Percentiles rank a stretch among this genome's conserved stretches.
Conservation (phyloP, 2,888 invertebrate genomes). For the Resseliella maxima region DNA sequence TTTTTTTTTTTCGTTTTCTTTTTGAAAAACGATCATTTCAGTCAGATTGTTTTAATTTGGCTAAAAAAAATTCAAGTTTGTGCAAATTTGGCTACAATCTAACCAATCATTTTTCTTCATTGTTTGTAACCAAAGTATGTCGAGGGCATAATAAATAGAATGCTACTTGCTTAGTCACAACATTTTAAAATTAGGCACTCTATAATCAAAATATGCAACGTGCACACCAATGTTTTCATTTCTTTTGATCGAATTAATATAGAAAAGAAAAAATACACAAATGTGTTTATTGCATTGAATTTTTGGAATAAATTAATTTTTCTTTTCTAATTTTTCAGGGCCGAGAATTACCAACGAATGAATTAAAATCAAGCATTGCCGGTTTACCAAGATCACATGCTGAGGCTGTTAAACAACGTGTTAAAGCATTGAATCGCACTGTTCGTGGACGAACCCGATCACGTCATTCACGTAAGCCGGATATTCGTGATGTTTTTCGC, state of each 20-base stretch:
- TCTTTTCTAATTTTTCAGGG: slow-evolving; percentile 62
- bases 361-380: slow-evolving; percentile 70
- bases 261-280: neutral
- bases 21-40: neutral
- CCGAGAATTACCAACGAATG: slow-evolving; percentile 70
- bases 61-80: neutral
- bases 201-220: neutral
- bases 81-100: neutral
- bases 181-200: neutral
- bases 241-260: neutral
- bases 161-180: neutral
- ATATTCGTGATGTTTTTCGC: slow-evolving; percentile 85
- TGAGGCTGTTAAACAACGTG: slow-evolving; percentile 77
- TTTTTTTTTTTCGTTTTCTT: neutral
- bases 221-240: neutral
- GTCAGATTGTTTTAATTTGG: neutral
- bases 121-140: slow-evolving; percentile 3
- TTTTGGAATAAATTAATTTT: neutral
- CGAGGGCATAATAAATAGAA: neutral
- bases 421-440: slow-evolving; percentile 79
- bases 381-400: slow-evolving; percentile 75
- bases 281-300: neutral
- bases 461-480: slow-evolving; percentile 76
- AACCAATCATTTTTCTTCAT: slow-evolving; percentile 31
- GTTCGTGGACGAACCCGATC: slow-evolving; percentile 73